Percentiles rank a stretch among this genome's conserved stretches.
Conservation (phyloP, 2,888 invertebrate genomes). For the Seladonia tumulorum region DNA sequence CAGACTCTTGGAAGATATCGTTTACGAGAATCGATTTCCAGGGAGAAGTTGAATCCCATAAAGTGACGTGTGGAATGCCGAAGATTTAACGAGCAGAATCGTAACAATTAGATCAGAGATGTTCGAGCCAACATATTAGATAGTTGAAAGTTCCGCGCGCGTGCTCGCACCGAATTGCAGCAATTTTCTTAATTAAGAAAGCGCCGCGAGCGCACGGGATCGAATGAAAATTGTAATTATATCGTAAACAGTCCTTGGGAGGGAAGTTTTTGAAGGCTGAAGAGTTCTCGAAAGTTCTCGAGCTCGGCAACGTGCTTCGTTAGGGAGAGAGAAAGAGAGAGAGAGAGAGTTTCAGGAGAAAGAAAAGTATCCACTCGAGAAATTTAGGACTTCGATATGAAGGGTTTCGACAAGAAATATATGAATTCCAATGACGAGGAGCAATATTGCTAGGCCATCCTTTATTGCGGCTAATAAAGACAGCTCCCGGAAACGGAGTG, state of each 20-base stretch:
- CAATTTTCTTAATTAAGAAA: conserved; percentile 2
- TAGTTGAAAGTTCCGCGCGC: neutral
- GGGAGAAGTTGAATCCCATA: too few species aligned
- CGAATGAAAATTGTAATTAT: conserved; percentile 18
- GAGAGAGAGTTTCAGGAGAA: conserved; percentile 14
- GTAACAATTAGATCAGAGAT: neutral
- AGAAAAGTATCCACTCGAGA: conserved; percentile 64
- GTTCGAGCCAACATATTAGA: neutral
- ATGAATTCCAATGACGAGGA: conserved; percentile 77
- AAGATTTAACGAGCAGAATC: neutral
- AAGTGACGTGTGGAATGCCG: neutral
- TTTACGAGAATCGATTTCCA: too few species aligned
- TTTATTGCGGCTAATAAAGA: conserved; percentile 73
- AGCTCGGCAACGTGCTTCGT: conserved; percentile 28
- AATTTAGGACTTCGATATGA: conserved; percentile 75
- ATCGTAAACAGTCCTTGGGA: conserved; percentile 7
- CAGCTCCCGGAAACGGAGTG: conserved; percentile 30
- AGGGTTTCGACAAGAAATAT: conserved; percentile 69
- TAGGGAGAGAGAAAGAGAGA: conserved; percentile 12
- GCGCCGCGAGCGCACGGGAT: neutral
- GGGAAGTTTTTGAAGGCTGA: conserved; percentile 12
- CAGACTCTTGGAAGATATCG: too few species aligned
- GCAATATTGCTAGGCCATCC: conserved; percentile 72
- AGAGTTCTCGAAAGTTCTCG: conserved; percentile 1
- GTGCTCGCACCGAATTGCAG: neutral